phyloP scores from a whole-genome alignment of 2,797 vertebrate species.

The Pseudopleuronectes americanus region DNA sequence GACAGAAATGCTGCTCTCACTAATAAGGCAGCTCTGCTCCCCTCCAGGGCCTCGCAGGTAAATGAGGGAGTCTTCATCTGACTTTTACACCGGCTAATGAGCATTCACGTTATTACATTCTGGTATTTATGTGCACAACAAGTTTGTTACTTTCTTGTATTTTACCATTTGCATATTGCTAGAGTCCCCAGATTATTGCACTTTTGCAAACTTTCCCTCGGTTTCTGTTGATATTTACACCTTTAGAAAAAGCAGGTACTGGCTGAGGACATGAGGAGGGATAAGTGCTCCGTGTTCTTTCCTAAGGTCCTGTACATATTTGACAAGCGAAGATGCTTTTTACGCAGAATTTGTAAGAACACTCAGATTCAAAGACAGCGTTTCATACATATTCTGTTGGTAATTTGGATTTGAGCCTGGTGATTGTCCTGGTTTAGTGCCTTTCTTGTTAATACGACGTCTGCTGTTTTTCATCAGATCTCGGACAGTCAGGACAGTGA shows the following conservation, averaged over 20 bases:
- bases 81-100: conserved; percentile 27
- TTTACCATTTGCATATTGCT: conserved; percentile 5
- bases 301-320: conserved; percentile 9
- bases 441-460: background rate
- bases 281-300: conserved; percentile 21
- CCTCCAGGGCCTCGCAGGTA: conserved; percentile 32
- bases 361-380: background rate
- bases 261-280: conserved; percentile 18
- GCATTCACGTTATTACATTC: conserved; percentile 23
- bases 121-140: conserved; percentile 11
- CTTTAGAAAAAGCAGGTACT: conserved; percentile 25
- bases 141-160: conserved; percentile 15
- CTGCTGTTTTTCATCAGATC: conserved; percentile 1
- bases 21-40: conserved; percentile 28
- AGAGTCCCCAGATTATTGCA: conserved; percentile 30
- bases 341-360: conserved; percentile 9
- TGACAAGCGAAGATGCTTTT: conserved; percentile 40
- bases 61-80: conserved; percentile 3
- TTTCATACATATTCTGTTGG: too few relatives aligned
- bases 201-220: conserved; percentile 21
- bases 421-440: too few relatives aligned
- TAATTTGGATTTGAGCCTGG: too few relatives aligned
- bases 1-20: conserved; percentile 23
- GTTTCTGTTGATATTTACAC: background rate
- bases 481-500: conserved; percentile 9